These are phyloP conservation scores for Periophthalmodon schlosseri DNA, from an alignment of 2,113 vertebrate genomes.

Conservation along the genomic window DNA sequence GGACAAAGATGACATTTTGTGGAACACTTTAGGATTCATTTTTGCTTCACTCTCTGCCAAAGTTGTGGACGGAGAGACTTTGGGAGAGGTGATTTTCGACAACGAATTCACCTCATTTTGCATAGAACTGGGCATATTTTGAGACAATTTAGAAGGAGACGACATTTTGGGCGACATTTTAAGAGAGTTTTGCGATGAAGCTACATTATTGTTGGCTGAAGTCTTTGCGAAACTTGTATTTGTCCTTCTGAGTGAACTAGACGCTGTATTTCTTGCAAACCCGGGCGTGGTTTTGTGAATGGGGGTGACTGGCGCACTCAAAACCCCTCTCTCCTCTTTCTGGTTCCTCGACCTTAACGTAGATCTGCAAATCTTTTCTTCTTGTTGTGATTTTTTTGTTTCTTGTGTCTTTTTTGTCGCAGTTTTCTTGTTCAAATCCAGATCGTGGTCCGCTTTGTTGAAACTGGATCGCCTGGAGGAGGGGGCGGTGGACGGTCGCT, in stretches of 20 bases:
- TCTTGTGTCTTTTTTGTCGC: conserved; percentile 70
- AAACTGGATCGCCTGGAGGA: conserved; percentile 23
- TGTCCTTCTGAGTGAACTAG: conserved; percentile 84
- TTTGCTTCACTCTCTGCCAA: background rate
- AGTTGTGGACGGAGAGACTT: background rate
- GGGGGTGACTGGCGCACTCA: conserved; percentile 50
- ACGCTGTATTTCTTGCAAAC: conserved; percentile 86
- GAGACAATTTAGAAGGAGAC: background rate
- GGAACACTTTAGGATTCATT: background rate
- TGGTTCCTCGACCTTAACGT: conserved; percentile 51
- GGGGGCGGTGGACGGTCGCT: conserved; percentile 22
- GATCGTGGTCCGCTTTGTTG: conserved; percentile 59
- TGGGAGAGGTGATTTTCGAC: background rate
- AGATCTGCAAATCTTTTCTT: conserved; percentile 84
- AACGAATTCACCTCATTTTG: background rate
- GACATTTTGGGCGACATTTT: background rate
- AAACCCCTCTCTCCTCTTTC: conserved; percentile 13
- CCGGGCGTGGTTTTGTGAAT: conserved; percentile 58
- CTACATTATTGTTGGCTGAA: background rate
- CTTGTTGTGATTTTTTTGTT: conserved; percentile 65
- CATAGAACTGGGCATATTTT: background rate
- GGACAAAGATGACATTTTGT: background rate
- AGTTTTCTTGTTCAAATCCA: conserved; percentile 37
- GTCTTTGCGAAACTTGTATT: conserved; percentile 14
- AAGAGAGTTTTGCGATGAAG: background rate